Conservation (phyloP, 1,140 invertebrate species). For the Platyscapa corneri region DNA sequence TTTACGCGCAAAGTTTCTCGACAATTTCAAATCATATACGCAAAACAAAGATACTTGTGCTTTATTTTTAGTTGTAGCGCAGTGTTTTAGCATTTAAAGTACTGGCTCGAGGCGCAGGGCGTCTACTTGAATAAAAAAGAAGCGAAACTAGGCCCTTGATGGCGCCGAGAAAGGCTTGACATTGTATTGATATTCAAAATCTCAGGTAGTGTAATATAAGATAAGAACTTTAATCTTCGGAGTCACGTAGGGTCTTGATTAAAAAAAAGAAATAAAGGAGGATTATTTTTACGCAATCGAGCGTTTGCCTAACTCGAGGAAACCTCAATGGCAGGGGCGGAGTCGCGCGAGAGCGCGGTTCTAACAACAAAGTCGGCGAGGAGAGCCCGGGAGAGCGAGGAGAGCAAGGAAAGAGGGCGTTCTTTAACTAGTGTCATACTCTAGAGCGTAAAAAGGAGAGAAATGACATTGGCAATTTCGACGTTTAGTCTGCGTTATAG, state of each 20-base stretch:
- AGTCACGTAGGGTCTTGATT: conserved; percentile 13
- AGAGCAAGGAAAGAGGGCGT: background rate
- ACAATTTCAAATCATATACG: background rate
- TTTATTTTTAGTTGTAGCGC: background rate
- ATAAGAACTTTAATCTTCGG: conserved; percentile 30
- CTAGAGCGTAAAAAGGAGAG: conserved; percentile 12
- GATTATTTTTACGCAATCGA: background rate
- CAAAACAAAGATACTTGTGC: background rate
- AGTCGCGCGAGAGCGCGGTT: background rate
- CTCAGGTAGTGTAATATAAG: background rate
- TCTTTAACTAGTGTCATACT: conserved; percentile 31
- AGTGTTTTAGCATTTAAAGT: conserved; percentile 11
- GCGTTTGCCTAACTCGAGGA: background rate
- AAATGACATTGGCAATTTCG: conserved; percentile 44
- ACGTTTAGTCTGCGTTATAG: conserved; percentile 26
- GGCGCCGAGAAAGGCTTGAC: background rate
- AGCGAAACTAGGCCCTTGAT: background rate
- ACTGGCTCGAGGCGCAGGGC: background rate
- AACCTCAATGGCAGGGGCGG: background rate
- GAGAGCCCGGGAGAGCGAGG: too few species aligned
- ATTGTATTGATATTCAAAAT: conserved; percentile 14
- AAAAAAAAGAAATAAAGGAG: conserved; percentile 23
- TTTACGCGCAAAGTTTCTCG: background rate
- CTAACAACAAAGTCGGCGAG: too few species aligned
- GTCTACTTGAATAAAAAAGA: background rate